Conservation (phyloP, 2,797 vertebrate species). For the Cyprinella venusta region DNA sequence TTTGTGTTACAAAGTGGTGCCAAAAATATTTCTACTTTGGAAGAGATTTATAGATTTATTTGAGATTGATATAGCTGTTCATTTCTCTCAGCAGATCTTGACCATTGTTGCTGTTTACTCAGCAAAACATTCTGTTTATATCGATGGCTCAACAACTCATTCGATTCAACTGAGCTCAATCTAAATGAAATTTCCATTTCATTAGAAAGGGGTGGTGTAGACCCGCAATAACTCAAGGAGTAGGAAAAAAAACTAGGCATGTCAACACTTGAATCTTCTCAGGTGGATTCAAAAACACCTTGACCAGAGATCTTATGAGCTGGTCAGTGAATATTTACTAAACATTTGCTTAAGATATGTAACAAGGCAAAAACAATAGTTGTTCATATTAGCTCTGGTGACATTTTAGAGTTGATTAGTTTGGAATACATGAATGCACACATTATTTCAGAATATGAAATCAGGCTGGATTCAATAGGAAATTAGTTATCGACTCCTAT, state of each 20-base stretch:
- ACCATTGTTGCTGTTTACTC: not conserved
- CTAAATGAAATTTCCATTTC: not conserved
- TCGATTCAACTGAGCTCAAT: not conserved
- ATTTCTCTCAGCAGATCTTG: not conserved
- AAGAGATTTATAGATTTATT: not conserved
- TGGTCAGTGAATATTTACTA: not conserved
- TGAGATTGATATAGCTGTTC: constrained; percentile 5
- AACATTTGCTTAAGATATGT: not conserved
- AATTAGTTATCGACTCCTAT: not conserved
- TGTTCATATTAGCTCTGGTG: not conserved
- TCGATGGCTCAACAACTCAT: not conserved
- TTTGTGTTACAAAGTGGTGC: not conserved
- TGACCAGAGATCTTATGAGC: not conserved
- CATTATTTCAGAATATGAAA: not conserved
- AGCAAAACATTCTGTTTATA: not conserved
- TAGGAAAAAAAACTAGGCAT: not conserved
- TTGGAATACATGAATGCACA: not conserved
- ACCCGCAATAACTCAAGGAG: not conserved
- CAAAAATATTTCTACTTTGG: constrained; percentile 3
- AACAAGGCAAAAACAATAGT: not conserved
- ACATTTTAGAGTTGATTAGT: not conserved
- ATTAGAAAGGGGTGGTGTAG: not conserved
- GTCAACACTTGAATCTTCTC: not conserved
- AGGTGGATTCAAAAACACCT: not conserved
- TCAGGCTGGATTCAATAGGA: not conserved